Evolutionary conservation across 1,140 invertebrate genomes (phyloP), one percentile per base, ranked within the genome.

Genomic region (Drosophila pseudoananassae): DNA sequence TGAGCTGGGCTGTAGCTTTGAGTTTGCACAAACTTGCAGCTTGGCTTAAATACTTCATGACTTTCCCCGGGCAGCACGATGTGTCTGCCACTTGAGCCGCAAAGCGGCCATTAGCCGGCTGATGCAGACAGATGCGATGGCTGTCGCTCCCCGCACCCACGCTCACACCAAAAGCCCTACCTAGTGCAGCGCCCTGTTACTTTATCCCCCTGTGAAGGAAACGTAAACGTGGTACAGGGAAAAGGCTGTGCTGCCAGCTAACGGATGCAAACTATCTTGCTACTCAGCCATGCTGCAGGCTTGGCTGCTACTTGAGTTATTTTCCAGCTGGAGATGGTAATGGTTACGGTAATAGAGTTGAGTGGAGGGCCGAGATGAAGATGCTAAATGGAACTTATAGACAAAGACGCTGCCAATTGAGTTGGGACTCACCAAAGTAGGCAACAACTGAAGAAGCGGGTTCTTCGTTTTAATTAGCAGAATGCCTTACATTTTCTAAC

Each of bases 41-140:
- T 74, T 52, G 71, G 46, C 73, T 58, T 85, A 77, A 85, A 84
- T 87, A 85, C 81, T 84, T 80, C 66, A 64, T 79, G 72, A 75
- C 58, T 85, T 59, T 76, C 63, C 60, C 45, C 49, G 47, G 45
- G 72, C 52, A 47, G 29, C 38, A 45, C n/a, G 46, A 47, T 73
- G 56, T 55, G 63, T 53, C 50, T 69, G 65, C 23, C 83, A 81
- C 78, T 78, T 75, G 68, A 87, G 78, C 82, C 82, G 74, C 82
- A 85, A 87, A 85, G 82, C 82, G 79, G 82, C 82, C 82, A 85
- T 85, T 85, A 85, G 65, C 64, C 61, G 66, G 71, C 82, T 71
- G 70, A 75, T 66, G 75, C 70, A 61, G 75, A 71, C 79, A 83
- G 55, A 52, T 61, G 70, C 66, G 47, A 74, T 51, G 79, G 53